Conservation (phyloP, 2,888 invertebrate species). For the Elgonia sp. region DNA sequence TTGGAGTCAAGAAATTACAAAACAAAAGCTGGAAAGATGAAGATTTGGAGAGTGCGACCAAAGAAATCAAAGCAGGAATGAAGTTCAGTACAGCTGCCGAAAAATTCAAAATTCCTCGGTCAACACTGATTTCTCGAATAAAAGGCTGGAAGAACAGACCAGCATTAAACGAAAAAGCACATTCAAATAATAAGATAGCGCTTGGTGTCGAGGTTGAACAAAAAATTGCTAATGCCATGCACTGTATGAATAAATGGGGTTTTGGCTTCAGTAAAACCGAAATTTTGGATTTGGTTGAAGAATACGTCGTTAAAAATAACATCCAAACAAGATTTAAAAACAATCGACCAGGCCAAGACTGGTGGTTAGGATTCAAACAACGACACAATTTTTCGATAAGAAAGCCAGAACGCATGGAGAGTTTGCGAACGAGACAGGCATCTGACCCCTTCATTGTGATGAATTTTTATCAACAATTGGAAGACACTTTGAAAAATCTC, state of each 20-base stretch:
- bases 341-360: slow-evolving; percentile 29
- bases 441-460: slow-evolving; percentile 27
- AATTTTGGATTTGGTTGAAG: slow-evolving; percentile 29
- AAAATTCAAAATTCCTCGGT: neutral
- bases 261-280: slow-evolving; percentile 34
- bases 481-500: slow-evolving; percentile 4
- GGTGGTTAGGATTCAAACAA: slow-evolving; percentile 24
- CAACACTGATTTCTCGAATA: neutral
- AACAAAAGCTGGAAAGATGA: too few relatives aligned
- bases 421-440: slow-evolving; percentile 24
- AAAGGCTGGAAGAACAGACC: slow-evolving; percentile 9
- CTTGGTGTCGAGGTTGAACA: slow-evolving; percentile 13
- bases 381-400: slow-evolving; percentile 25
- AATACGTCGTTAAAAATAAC: slow-evolving; percentile 17
- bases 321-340: slow-evolving; percentile 38
- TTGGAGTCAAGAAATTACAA: neutral
- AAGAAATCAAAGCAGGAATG: too few relatives aligned
- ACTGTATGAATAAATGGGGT: slow-evolving; percentile 31
- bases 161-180: neutral
- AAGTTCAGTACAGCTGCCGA: neutral
- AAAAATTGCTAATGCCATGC: slow-evolving; percentile 5
- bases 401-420: slow-evolving; percentile 31
- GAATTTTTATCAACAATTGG: slow-evolving; percentile 38
- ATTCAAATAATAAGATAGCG: slow-evolving; percentile 1
- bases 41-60: too few relatives aligned